Evolutionary conservation across 2,888 invertebrate species (phyloP), one percentile per base, ranked within the genome.

Genomic region (Amaurobius ferox): DNA sequence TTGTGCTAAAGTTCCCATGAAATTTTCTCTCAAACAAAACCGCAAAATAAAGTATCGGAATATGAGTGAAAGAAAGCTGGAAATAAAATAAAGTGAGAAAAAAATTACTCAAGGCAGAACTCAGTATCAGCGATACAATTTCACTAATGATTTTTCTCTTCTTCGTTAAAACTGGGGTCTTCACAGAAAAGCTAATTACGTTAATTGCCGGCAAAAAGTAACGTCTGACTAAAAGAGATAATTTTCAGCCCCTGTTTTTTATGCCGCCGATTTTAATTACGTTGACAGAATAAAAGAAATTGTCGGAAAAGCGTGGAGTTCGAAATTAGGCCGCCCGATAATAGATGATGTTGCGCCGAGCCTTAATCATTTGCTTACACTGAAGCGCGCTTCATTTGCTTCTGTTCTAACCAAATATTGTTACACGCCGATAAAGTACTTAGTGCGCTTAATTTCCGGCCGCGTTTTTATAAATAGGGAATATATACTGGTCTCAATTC

Each of bases 191-290:
- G 85, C 85, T 86, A 86, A 86, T 86, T 86, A 86, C 85, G 78
- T 79, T 86, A 86, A 86, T 86, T 86, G 85, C 85, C 68, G 67
- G 79, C 73, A 86, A 86, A 86, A 86, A 86, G 78, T 73, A 86
- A 79, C 85, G 85, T 86, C 85, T 86, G 85, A 73, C 78, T 78
- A 79, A 79, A 86, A 86, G 85, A 86, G 85, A 86, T 86, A 86
- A 86, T 86, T 86, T 86, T 86, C 85, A 44, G 62, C 30, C 32
- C 40, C 62, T 44, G 30, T 79, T 77, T 83, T 86, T 86, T 86
- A 77, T 72, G 44, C 72, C 28, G 72, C 71, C 68, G 85, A 79
- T 79, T 86, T 86, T 86, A 86, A 86, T 86, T 86, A 79, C 79
- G 79, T 73, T 86, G 85, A 86, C 85, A 86, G 83, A 85, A 85